A percentile compares a stretch with the other conserved stretches of the same genome.
These are phyloP conservation scores for Sarotherodon lohbergeri DNA, from an alignment of 2,113 vertebrate species.

Conservation along the genomic window DNA sequence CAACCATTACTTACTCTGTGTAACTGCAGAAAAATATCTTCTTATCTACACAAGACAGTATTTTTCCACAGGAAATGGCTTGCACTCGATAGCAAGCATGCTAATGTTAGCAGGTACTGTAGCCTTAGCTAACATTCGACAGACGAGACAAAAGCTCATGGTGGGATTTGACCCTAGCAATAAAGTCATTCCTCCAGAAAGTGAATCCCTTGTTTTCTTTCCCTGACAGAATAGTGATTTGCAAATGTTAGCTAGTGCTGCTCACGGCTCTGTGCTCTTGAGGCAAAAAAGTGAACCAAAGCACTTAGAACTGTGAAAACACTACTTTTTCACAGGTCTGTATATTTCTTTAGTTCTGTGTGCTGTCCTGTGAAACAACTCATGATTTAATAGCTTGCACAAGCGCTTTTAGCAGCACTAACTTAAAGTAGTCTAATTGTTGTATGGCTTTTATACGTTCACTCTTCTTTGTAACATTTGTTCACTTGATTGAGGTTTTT, in stretches of 20 bases:
- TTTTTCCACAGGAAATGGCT: background rate
- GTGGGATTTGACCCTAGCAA: background rate
- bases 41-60: background rate
- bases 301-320: background rate
- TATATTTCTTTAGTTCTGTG: background rate
- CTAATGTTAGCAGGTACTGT: background rate
- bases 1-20: background rate
- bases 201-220: background rate
- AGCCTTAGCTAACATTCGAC: background rate
- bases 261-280: background rate
- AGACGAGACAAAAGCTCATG: background rate
- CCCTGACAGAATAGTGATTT: background rate
- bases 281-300: background rate
- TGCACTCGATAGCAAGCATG: background rate
- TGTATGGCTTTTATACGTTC: background rate
- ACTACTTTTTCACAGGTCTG: background rate
- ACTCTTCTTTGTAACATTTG: background rate
- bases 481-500: background rate
- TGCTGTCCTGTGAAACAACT: too few species aligned
- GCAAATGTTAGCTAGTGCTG: background rate
- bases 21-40: background rate
- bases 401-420: background rate
- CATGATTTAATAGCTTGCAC: background rate
- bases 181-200: background rate
- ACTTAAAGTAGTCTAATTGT: background rate